Evolutionary conservation across 2,888 invertebrate species (phyloP), one percentile per base, ranked within the genome.

Genomic region (Argynnis bischoffii): DNA sequence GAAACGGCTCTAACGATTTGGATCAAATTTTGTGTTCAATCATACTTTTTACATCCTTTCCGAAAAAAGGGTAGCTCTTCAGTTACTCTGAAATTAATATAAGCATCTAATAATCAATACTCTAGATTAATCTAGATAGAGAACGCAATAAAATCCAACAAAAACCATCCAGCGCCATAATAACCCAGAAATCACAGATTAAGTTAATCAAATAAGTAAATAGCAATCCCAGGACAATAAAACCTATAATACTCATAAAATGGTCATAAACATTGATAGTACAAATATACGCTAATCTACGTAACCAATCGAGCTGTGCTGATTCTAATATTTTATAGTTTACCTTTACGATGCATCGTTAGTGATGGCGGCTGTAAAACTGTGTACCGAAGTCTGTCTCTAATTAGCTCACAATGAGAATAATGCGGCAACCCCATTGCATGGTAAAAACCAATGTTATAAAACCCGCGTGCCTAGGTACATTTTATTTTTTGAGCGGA

Each of bases 191-290:
- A 70, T 66, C 68, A 72, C 66, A 81, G 84, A 83, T 85, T 83
- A 82, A 87, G 82, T 88, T 92, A 91, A 91, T 91, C 87, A 91
- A 90, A 88, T 85, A 86, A 83, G 81, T 87, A 85, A 86, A 87
- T 83, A 79, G 81, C 88, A 86, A 89, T 89, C 86, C 87, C 84
- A 90, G 81, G 74, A 87, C 81, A 89, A 90, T 92, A 92, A 91
- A 90, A 88, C 80, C 84, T 81, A 82, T 81, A 85, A 81, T 78
- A 84, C 80, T 85, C 88, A 89, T 92, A 91, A 92, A 92, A 90
- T 72, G 76, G 81, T 78, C 84, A 87, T 92, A 92, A 92, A 91
- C 90, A 90, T 89, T 87, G 90, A 90, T 88, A 89, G 84, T 85
- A 89, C 90, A 90, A 91, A 90, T 90, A 90, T 85, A 82, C 79